Conservation (phyloP, 2,888 invertebrate species). For the Diplazon laetatorius region DNA sequence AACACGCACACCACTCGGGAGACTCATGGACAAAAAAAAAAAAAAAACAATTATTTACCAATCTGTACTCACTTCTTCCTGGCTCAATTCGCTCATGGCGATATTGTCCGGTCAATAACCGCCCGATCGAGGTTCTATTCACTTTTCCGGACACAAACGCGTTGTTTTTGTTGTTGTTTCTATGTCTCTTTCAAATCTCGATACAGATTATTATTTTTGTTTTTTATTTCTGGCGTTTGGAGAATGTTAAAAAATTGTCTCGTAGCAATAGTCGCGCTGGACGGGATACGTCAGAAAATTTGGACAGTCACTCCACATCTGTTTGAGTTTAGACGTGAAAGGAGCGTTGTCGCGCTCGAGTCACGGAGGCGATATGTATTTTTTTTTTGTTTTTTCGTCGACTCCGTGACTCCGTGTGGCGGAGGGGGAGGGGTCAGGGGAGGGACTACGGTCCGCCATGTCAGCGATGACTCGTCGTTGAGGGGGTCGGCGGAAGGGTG, state of each 20-base stretch:
- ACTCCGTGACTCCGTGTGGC: neutral
- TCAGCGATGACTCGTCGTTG: no score
- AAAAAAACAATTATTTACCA: constrained; percentile 30
- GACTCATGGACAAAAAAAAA: constrained; percentile 52
- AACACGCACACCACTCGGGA: constrained; percentile 65
- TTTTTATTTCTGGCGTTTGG: no score
- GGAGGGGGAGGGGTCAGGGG: neutral
- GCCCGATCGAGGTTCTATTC: constrained; percentile 36
- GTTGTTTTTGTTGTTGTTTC: no score
- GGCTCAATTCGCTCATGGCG: constrained; percentile 92
- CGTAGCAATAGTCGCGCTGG: constrained; percentile 63
- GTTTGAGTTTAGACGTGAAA: constrained; percentile 79
- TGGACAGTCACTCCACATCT: constrained; percentile 81
- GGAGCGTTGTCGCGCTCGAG: constrained; percentile 50
- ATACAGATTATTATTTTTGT: no score
- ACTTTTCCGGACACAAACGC: constrained; percentile 35
- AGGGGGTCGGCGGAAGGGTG: no score
- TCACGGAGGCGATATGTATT: constrained; percentile 55
- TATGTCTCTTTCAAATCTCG: no score
- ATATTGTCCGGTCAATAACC: constrained; percentile 64
- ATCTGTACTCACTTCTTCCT: constrained; percentile 90
- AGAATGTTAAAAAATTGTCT: constrained; percentile 65
- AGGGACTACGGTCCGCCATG: no score
- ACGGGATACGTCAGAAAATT: constrained; percentile 79
- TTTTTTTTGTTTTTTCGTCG: no score